Base-by-base conservation (phyloP, 2,888 invertebrate genomes). In the Flabesymbios commensalis region DNA sequence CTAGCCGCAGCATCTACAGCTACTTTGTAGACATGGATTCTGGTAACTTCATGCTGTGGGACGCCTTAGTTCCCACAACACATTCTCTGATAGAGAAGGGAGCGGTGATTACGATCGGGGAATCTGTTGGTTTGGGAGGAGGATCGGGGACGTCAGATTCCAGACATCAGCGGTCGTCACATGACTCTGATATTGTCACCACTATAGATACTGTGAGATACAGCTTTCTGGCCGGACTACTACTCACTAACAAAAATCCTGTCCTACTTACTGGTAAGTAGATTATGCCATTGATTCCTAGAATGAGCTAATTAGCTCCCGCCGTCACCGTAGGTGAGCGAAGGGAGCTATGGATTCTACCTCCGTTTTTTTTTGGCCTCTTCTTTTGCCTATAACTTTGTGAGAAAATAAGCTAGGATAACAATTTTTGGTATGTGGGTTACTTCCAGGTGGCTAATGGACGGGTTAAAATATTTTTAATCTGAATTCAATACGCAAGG, bases 201-300 rank as follows among this genome's bases (percentile, higher is more conserved):
- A 82, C 82, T 3, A 76, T 81, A 19, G 82, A 82, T 68, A 79
- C 79, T 36, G 74, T 82, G 10, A 65, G 82, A n/a, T 82, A 80
- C 69, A 76, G 79, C 2, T 82, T 82, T 69, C 71, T 82, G 33
- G 69, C 75, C 3, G 74, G 77, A 48, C 68, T 82, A 10, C 69
- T 82, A 7, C 61, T 82, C 49, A 63, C 77, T 24, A 75, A 75
- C 66, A 79, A 78, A 65, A 75, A 78, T 55, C 79, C 81, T 3
- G 81, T 82, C 19, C 75, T 82, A 3, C 69, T 82, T 2, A 78
- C 79, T 58, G 81, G 81, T 79, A 62, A 1, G 2, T 24, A 28
- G 5, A 49, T 19, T 29, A 7, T n/a, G 10, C 10, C 14, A 24
- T 14, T 24, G 22, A 28, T 19, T 28, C 29, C 29, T 47, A 1